These are phyloP conservation scores for Lacerta agilis DNA, from an alignment of 2,797 vertebrate species.

Conservation along the genomic window DNA sequence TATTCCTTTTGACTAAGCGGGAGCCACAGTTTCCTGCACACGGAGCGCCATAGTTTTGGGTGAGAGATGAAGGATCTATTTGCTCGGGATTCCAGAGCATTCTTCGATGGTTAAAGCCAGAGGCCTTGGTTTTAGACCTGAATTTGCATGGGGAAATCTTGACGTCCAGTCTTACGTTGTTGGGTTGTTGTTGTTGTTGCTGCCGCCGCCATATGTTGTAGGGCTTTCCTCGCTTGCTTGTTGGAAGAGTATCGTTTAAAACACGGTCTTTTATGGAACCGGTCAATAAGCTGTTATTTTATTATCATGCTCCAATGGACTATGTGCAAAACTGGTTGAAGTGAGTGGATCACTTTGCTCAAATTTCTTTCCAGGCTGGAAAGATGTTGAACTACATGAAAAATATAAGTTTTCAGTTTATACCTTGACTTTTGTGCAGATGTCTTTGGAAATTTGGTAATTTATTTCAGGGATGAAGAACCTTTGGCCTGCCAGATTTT, in stretches of 20 bases:
- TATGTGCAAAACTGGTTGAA: conserved; percentile 52
- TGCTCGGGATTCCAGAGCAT: conserved; percentile 16
- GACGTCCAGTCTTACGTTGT: neutral
- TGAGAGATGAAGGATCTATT: neutral
- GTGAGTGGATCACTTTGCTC: conserved; percentile 38
- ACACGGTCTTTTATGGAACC: neutral
- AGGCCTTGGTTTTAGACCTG: conserved; percentile 5
- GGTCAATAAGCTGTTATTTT: neutral
- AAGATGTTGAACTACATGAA: conserved; percentile 51
- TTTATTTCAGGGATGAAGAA: neutral
- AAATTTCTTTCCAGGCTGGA: conserved; percentile 31
- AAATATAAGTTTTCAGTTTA: conserved; percentile 31
- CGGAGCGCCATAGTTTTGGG: neutral
- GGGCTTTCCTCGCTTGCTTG: neutral
- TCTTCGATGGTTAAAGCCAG: neutral
- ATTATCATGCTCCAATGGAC: neutral
- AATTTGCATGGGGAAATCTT: conserved; percentile 34
- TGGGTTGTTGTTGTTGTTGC: accelerated
- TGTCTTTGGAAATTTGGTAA: conserved; percentile 37
- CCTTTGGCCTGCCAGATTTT: neutral
- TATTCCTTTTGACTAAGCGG: neutral
- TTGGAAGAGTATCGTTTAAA: neutral
- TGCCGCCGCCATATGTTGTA: neutral
- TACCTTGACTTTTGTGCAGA: conserved; percentile 49
- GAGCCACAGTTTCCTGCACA: conserved; percentile 17